Base-by-base conservation (phyloP, 1,140 invertebrate species). In the Orchesella cincta region DNA sequence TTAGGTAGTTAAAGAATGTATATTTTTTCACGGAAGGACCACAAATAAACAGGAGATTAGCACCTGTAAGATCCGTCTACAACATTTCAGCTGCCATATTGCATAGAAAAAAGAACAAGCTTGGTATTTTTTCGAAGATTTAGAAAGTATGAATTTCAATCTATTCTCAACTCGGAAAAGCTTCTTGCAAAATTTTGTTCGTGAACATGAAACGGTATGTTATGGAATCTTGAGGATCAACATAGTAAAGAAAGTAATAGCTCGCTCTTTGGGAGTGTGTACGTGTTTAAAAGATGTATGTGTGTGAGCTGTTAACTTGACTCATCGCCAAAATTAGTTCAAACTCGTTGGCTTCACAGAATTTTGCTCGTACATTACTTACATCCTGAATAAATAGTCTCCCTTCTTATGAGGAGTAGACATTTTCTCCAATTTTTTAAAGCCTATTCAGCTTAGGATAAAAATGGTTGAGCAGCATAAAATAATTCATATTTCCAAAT, bases 271-370 rank as follows among this genome's bases (percentile, higher is more conserved):
- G n/a, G 26, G 14, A 23, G 8, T 14, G 54, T 57, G 26, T 16
- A 57, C n/a, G 5, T 14, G 54, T 57, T 18, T 57, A 26, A 57
- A 23, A 57, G 20, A 46, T 46, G 20, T 46, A 46, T 46, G 39
- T 46, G 20, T 57, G 54, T 23, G 39, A 46, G 5, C n/a, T 67
- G 54, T 64, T 51, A 54, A 23, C 67, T 80, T 80, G 79, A 80
- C 76, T 77, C 79, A 77, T 75, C 28, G 79, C 79, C 79, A 80
- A 78, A 75, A 67, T 67, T 67, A 67, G 62, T 67, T 67, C 62
- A 67, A 67, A 67, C 62, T 67, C 62, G 62, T 33, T 67, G 62
- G 62, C 26, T 67, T 29, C 12, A 31, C 26, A 67, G 54, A 67
- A 31, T 67, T 67, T 67, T 33, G 8, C 62, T 12, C 62, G 62